Conservation (phyloP, 2,113 vertebrate genomes). For the Felis chaus region DNA sequence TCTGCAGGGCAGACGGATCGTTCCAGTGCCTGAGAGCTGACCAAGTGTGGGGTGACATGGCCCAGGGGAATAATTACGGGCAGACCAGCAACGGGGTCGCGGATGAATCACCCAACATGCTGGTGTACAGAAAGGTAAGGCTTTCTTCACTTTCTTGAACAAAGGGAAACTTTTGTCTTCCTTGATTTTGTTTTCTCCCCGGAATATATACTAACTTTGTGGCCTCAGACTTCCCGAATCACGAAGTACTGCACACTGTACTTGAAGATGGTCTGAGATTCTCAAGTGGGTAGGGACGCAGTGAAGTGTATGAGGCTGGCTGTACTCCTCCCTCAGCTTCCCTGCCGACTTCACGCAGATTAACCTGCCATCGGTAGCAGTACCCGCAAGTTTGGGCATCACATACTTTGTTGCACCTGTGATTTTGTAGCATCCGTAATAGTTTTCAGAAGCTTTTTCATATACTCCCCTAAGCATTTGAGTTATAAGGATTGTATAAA, state of each 20-base stretch:
- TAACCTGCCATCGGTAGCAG: background rate
- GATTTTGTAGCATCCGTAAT: background rate
- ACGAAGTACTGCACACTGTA: accelerated
- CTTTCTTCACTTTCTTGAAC: background rate
- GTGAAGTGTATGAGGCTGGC: background rate
- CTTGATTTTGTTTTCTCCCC: background rate
- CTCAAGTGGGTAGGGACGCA: background rate
- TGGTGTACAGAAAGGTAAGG: constrained; percentile 99
- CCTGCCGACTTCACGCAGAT: background rate
- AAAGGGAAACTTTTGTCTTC: background rate
- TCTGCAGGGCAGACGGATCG: constrained; percentile 79
- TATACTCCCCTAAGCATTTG: background rate
- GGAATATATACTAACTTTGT: background rate
- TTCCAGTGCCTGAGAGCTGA: constrained; percentile 73
- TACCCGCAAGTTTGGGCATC: background rate
- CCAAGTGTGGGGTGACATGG: constrained; percentile 90
- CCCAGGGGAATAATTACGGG: constrained; percentile 95
- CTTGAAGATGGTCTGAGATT: background rate
- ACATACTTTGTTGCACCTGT: background rate
- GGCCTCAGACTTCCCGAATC: background rate
- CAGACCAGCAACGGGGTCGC: constrained; percentile 95
- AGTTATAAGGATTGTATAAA: background rate
- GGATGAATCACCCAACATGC: constrained; percentile 97
- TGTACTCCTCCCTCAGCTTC: background rate
- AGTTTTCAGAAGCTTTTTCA: background rate